Base-by-base conservation (phyloP, 2,888 invertebrate genomes). In the Sarcophaga caerulescens region DNA sequence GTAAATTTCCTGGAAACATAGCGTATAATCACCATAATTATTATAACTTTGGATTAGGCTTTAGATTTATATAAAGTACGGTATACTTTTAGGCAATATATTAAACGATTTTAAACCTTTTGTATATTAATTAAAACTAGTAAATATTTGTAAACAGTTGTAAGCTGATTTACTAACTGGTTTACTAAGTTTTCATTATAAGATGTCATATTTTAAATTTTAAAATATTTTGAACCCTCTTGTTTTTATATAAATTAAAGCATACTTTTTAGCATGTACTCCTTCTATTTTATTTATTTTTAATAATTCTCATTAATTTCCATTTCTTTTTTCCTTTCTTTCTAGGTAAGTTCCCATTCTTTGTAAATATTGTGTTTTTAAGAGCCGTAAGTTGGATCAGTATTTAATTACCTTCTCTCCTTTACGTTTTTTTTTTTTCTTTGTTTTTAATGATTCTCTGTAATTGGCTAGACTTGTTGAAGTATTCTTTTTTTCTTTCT, bases 401-500 rank as follows among this genome's bases (percentile, higher is more conserved):
- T 70, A 78, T 75, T 81, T 75, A 81, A 78, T 75, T 71, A 78
- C 52, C 52, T 52, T 52, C 52, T 52, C 52, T 52, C 52, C 52
- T 70, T 57, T 69, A 69, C 8, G 66, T 60, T 69, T 52, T 19
- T 63, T 68, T 71, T 45, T 52, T 19, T 77, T 57, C 8, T 21
- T 10, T 19, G 6, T 12, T 3, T 60, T 70, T 57, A 35, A 66
- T 59, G 23, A 66, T 19, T 35, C 62, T 21, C 23, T 63, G 66
- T 77, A 84, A 86, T 86, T 84, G 86, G 84, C 84, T 81, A 86
- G 86, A 84, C 86, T 71, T 71, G 75, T 78, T 81, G 69, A 79
- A 71, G 52, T 52, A 52, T 52, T 52, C 2, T 12, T 77, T 81
- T 81, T 73, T 63, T 17, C 44, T 70, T 62, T n/a, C 52, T 81